A percentile compares a stretch with the other conserved stretches of the same genome.
Evolutionary conservation across 2,113 vertebrate genomes (phyloP).

Genomic region (Atlantisia rogersi): DNA sequence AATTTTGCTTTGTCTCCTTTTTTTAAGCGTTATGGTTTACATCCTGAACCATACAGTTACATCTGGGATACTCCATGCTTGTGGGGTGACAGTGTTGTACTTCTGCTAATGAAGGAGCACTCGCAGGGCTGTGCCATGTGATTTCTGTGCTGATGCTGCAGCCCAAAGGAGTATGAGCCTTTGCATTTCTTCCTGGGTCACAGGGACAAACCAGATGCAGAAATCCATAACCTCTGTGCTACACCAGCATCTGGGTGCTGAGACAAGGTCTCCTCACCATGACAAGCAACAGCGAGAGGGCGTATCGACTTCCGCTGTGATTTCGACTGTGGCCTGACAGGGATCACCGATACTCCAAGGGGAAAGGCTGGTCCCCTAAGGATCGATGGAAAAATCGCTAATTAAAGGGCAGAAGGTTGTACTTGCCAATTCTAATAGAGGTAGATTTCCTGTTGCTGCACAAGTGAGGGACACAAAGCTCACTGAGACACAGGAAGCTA

Average conservation of each 20-base stretch:
- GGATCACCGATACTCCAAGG: background rate
- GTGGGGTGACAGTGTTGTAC: background rate
- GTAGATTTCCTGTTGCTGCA: background rate
- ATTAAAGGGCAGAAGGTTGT: background rate
- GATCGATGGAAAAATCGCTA: background rate
- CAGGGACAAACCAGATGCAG: background rate
- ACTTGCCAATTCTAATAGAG: background rate
- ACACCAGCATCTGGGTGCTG: background rate
- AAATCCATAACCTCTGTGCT: background rate
- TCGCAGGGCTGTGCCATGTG: background rate
- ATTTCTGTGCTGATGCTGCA: background rate
- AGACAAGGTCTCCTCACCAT: background rate
- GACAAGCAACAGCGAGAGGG: background rate
- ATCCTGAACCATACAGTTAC: background rate
- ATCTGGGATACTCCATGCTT: background rate
- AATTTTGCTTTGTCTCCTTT: background rate
- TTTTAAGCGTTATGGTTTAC: background rate
- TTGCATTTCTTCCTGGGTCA: background rate
- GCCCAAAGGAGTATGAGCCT: background rate
- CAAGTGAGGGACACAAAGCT: background rate
- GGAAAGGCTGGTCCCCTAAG: background rate
- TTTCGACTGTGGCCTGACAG: background rate
- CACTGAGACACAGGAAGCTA: background rate
- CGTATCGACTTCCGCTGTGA: background rate
- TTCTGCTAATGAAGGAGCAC: background rate